Percentiles rank a stretch among this genome's conserved stretches.
Evolutionary conservation across 2,113 vertebrate species (phyloP).

Genomic region (Pangasianodon gigas): DNA sequence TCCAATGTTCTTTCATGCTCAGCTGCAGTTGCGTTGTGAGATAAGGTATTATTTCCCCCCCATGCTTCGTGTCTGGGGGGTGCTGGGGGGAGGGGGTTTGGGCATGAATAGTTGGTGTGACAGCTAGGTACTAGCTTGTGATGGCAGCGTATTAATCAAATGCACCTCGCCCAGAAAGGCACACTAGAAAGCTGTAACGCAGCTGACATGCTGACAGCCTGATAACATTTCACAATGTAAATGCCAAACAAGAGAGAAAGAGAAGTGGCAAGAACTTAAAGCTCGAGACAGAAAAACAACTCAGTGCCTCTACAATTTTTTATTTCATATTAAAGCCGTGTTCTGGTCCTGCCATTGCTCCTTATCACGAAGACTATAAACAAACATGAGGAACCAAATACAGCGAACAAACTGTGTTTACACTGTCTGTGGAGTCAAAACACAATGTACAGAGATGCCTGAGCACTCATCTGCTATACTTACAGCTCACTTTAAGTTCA

Average conservation of each 20-base stretch:
- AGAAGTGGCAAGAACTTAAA: constrained; percentile 2
- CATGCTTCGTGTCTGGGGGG: neutral
- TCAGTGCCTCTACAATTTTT: neutral
- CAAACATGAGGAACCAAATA: neutral
- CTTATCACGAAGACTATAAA: constrained; percentile 20
- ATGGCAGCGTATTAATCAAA: constrained; percentile 51
- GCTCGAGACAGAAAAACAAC: neutral
- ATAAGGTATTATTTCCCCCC: constrained; percentile 3
- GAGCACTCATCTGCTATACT: neutral
- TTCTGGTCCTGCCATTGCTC: constrained; percentile 16
- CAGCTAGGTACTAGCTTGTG: constrained; percentile 20
- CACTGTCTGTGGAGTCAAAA: constrained; percentile 29
- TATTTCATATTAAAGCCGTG: neutral
- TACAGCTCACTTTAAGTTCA: neutral
- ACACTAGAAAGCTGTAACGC: constrained; percentile 13
- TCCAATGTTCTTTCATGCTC: constrained; percentile 24
- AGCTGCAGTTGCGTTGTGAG: constrained; percentile 25
- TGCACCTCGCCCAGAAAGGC: neutral
- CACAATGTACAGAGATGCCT: neutral
- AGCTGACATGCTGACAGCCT: constrained; percentile 46
- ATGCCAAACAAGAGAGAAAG: constrained; percentile 45
- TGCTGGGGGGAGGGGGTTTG: neutral
- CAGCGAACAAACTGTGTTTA: neutral
- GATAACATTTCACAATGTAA: constrained; percentile 47
- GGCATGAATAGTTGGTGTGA: constrained; percentile 42